A percentile compares a stretch with the other conserved stretches of the same genome.
phyloP scores from a whole-genome alignment of 2,113 vertebrate genomes.

The Struthidea cinerea region DNA sequence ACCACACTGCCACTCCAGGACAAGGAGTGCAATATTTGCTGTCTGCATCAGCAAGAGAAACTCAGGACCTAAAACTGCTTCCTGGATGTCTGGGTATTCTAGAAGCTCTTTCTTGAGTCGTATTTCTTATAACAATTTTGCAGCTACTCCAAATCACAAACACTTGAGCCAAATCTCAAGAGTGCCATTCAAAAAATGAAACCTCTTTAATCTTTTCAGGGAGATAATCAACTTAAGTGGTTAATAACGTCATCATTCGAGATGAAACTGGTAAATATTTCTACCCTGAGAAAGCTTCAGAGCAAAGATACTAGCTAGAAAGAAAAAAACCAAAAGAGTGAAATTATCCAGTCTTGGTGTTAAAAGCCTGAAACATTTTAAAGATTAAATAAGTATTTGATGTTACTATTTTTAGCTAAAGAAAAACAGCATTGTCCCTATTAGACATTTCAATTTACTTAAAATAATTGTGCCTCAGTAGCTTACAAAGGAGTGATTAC shows the following conservation, averaged over 20 bases:
- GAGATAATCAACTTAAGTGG: constrained; percentile 32
- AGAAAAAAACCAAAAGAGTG: background rate
- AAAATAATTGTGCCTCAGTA: constrained; percentile 42
- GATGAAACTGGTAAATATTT: background rate
- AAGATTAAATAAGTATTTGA: background rate
- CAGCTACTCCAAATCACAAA: background rate
- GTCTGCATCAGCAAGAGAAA: background rate
- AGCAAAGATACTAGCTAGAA: background rate
- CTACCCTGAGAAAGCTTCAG: background rate
- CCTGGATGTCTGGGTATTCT: background rate
- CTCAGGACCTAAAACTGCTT: background rate
- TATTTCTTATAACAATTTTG: background rate
- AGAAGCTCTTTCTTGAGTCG: background rate
- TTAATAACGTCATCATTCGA: background rate
- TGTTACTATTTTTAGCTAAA: constrained; percentile 7
- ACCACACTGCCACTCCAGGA: background rate
- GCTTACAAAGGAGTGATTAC: constrained; percentile 43
- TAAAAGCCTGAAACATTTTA: background rate
- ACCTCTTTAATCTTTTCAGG: constrained; percentile 21
- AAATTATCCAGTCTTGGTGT: background rate
- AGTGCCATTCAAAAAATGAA: constrained; percentile 17
- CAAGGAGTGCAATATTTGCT: background rate
- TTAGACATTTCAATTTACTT: constrained; percentile 25
- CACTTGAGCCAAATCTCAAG: constrained; percentile 13
- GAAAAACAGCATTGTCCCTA: background rate